Evolutionary conservation across 2,797 vertebrate genomes (phyloP), one percentile per base, ranked within the genome.

Genomic region (Lycodopsis pacificus): DNA sequence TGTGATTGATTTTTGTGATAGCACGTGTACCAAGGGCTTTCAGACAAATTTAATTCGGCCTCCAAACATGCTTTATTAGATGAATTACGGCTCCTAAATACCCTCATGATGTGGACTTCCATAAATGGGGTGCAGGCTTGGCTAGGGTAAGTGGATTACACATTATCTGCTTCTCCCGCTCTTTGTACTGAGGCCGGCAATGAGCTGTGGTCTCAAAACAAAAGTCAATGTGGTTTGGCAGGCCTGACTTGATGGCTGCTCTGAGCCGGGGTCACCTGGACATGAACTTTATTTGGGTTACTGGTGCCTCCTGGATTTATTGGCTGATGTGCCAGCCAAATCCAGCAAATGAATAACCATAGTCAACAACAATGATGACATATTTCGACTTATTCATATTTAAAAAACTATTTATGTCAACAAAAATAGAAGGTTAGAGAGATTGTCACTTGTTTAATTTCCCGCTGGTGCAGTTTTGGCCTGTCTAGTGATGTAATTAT

Each of bases 401-500:
- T 79, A 40, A 51, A 19, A 38, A 53, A 38, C 54, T 51, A 20
- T 70, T 57, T 46, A 17, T 58, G 15, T 81, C 66, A 54, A 19
- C 38, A 71, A 7, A 74, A 79, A 68, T 7, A 2, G 38, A 7
- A 44, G 2, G 34, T 56, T 38, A 22, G 22, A 32, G 36, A 71
- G 42, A 71, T 44, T 46, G 59, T 61, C 20, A 36, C 64, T 77
- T 78, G 51, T 70, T 76, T 56, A 7, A 71, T 79, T 83, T 75
- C 14, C 51, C 20, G 49, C 73, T 78, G n/a, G 25, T 80, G 67
- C 49, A 68, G 27, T 64, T 78, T 59, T 72, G 76, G 73, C 76
- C 69, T 38, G 17, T 79, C 44, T 71, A 25, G 81, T 90, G 90
- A 93, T 84, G 91, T 95, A 95, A 96, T 97, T 95, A 96, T 92